Evolutionary conservation across 2,888 invertebrate species (phyloP).

Genomic region (Plusia festucae): DNA sequence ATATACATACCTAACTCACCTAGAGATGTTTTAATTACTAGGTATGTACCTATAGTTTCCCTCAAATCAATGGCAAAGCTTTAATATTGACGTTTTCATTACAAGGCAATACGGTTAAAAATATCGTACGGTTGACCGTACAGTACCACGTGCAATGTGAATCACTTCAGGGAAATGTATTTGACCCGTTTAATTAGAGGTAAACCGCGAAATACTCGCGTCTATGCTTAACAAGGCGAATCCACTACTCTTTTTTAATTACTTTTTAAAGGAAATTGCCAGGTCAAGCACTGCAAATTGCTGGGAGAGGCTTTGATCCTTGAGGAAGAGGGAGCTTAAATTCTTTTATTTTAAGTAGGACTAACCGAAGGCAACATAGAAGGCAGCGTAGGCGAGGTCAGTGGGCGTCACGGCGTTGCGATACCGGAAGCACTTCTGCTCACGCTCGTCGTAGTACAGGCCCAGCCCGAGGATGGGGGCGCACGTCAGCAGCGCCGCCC

Average conservation of each 20-base stretch:
- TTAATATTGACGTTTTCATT: background rate
- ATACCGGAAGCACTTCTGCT: constrained; percentile 91
- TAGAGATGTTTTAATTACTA: too few species aligned
- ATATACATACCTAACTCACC: too few species aligned
- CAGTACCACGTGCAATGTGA: background rate
- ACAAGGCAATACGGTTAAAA: background rate
- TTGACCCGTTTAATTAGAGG: background rate
- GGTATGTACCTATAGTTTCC: too few species aligned
- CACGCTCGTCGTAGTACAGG: constrained; percentile 90
- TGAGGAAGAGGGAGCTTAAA: background rate
- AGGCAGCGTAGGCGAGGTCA: constrained; percentile 93
- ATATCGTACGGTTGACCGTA: background rate
- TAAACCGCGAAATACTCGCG: constrained; percentile 13
- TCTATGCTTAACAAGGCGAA: background rate
- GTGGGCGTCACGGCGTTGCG: constrained; percentile 90
- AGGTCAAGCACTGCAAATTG: too few species aligned
- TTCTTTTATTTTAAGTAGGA: background rate
- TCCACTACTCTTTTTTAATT: too few species aligned
- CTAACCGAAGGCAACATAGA: constrained; percentile 94
- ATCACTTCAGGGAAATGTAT: constrained; percentile 15
- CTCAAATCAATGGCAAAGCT: background rate
- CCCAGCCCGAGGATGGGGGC: constrained; percentile 94
- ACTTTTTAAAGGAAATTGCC: too few species aligned
- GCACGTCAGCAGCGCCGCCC: constrained; percentile 92
- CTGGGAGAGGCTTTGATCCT: too few species aligned